A percentile compares a stretch with the other conserved stretches of the same genome.
These are phyloP conservation scores for Galbula dea DNA, from an alignment of 2,113 vertebrate genomes.

Conservation along the genomic window DNA sequence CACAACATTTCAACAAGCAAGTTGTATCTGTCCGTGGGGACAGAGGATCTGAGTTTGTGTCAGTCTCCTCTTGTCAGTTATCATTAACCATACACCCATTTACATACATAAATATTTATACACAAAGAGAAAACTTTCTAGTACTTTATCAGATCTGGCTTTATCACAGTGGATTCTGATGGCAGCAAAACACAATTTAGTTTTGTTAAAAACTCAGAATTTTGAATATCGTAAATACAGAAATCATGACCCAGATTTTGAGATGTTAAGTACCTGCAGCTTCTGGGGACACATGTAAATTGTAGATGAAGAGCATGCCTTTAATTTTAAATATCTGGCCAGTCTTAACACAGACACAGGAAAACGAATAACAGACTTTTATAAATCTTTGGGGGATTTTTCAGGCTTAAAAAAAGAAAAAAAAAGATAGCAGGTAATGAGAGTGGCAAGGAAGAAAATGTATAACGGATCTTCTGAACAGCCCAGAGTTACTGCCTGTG, in stretches of 20 bases:
- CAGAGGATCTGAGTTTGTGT: conserved; percentile 73
- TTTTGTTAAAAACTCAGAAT: conserved; percentile 54
- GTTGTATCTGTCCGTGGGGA: conserved; percentile 69
- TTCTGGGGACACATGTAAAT: not conserved
- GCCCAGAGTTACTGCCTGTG: not conserved
- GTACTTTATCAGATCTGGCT: conserved; percentile 56
- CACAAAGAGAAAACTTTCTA: conserved; percentile 64
- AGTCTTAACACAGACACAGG: not conserved
- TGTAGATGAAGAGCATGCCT: not conserved
- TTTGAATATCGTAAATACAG: conserved; percentile 17
- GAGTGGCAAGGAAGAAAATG: not conserved
- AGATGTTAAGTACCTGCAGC: not conserved
- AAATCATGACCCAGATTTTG: not conserved
- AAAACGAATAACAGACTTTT: not conserved
- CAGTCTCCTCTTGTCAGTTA: conserved; percentile 69
- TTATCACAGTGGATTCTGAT: conserved; percentile 46
- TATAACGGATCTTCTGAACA: not conserved
- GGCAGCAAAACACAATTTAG: conserved; percentile 53
- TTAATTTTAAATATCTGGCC: not conserved
- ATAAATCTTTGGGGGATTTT: not conserved
- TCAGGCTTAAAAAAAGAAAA: not conserved
- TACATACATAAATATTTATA: conserved; percentile 79
- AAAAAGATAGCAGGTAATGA: not conserved
- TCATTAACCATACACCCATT: conserved; percentile 69
- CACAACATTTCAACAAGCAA: conserved; percentile 70